phyloP scores from a whole-genome alignment of 2,888 invertebrate species.

The Dasypogon diadema region DNA sequence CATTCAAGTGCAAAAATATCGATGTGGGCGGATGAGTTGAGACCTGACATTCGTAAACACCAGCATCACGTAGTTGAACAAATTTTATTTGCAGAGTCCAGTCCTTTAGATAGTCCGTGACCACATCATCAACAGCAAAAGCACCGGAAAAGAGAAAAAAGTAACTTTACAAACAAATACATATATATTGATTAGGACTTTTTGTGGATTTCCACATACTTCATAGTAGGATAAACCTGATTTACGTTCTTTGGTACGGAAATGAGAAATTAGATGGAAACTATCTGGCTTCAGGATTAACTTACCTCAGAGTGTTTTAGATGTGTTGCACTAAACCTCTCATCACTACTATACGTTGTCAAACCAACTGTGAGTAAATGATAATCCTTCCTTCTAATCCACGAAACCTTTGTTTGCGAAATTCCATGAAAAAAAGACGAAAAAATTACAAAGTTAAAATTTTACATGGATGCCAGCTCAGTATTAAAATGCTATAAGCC shows the following conservation, averaged over 20 bases:
- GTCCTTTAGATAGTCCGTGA: slow-evolving; percentile 72
- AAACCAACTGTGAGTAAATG: slow-evolving; percentile 88
- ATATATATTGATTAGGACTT: slow-evolving; percentile 5
- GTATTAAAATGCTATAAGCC: not conserved
- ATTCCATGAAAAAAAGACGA: too few relatives aligned
- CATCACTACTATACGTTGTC: slow-evolving; percentile 90
- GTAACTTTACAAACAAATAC: too few relatives aligned
- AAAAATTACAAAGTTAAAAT: not conserved
- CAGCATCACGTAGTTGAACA: slow-evolving; percentile 87
- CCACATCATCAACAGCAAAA: not conserved
- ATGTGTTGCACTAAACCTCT: slow-evolving; percentile 88
- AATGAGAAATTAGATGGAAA: too few relatives aligned
- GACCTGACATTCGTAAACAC: slow-evolving; percentile 90
- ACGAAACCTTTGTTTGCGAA: slow-evolving; percentile 81
- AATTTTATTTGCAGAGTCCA: slow-evolving; percentile 93
- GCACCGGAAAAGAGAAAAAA: not conserved
- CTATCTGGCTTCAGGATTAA: too few relatives aligned
- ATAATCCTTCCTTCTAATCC: slow-evolving; percentile 88
- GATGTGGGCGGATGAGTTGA: slow-evolving; percentile 92
- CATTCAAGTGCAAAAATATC: slow-evolving; percentile 86
- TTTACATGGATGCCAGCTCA: not conserved
- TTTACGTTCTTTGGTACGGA: too few relatives aligned
- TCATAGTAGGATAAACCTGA: too few relatives aligned
- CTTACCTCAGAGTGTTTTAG: slow-evolving; percentile 87
- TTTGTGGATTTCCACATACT: too few relatives aligned